Base-by-base conservation (phyloP, 2,797 vertebrate species). In the Paratrypauchen microcephalus region DNA sequence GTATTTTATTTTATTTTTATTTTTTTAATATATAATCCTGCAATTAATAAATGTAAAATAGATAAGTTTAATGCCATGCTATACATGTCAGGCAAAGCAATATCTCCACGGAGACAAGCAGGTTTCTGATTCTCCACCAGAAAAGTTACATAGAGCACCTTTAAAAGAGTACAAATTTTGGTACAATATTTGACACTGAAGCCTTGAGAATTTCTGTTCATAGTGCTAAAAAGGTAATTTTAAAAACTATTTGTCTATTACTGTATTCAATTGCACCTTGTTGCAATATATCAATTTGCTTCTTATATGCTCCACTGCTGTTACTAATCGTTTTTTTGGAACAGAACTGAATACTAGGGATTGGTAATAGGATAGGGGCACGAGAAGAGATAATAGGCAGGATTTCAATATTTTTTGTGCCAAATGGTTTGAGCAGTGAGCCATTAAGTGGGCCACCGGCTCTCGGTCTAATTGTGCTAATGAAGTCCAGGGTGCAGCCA, bases 401-500 rank as follows among this genome's bases (percentile, higher is more conserved):
- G 66, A 72, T 78, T 26, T 63, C 71, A 69, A 77, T 68, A 68
- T 83, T 87, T 74, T 73, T 77, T 66, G 74, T 65, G 23, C 75
- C 78, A 82, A 85, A 88, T 77, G 65, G 75, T 67, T 70, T 72
- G 71, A 80, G 74, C 65, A 68, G 77, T 81, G 66, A 70, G 54
- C 79, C 83, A 84, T 89, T 85, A 82, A 76, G 69, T 73, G n/a
- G 16, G 74, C 75, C 72, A 78, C 68, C 73, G 67, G 71, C 68
- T 85, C 80, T 74, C 69, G 15, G 71, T 75, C 76, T 89, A 88
- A 90, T 88, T 89, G 88, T 75, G 71, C 74, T 86, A 87, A 90
- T 90, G 87, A 89, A 91, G 86, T 88, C 74, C 83, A 66, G 65
- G 69, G 77, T 85, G 82, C 90, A 79, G 85, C 84, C 76, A 75